These are phyloP conservation scores for Callocephalon fimbriatum DNA, from an alignment of 2,113 vertebrate genomes.

Conservation along the genomic window DNA sequence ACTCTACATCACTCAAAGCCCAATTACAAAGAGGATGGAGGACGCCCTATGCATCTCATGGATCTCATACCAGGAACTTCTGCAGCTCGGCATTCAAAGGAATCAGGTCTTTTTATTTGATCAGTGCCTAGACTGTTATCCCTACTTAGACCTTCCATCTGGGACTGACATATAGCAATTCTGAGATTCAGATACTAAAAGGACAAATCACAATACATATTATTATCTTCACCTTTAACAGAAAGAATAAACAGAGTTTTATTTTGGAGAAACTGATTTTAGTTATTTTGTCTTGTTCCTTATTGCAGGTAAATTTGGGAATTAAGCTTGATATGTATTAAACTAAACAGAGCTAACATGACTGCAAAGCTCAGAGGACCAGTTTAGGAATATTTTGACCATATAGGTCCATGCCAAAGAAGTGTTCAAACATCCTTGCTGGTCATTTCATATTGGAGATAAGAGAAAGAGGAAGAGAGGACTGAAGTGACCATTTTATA, in stretches of 20 bases:
- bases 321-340: background rate
- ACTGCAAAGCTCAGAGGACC: background rate
- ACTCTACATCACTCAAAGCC: background rate
- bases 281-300: background rate
- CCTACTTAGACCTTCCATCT: background rate
- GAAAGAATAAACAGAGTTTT: background rate
- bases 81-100: background rate
- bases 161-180: background rate
- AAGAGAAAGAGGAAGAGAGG: background rate
- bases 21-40: background rate
- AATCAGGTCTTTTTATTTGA: background rate
- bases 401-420: background rate
- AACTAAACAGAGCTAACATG: background rate
- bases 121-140: background rate
- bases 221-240: background rate
- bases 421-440: background rate
- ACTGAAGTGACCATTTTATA: background rate
- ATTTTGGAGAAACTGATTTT: background rate
- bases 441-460: background rate
- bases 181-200: background rate
- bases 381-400: background rate
- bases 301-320: background rate
- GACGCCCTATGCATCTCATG: background rate
- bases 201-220: accelerated
- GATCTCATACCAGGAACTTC: background rate